Evolutionary conservation across 2,797 vertebrate genomes (phyloP), one percentile per base, ranked within the genome.

Genomic region (Taenioides sp.): DNA sequence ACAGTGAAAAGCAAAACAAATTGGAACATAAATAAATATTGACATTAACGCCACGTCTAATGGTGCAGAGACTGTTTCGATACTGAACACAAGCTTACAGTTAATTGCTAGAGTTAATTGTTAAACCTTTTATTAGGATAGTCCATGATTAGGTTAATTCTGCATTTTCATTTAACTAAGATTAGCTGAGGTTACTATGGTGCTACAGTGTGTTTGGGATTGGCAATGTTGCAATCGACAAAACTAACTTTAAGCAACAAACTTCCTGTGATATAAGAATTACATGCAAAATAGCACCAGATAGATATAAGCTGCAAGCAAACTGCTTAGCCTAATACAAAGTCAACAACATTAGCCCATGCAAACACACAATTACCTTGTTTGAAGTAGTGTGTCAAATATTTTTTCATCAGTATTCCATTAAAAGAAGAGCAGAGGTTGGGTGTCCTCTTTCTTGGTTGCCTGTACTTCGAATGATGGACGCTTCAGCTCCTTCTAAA

Each of bases 391-490:
- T 12, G 47, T 57, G 55, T 66, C 65, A 16, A 70, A 69, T 28
- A 2, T 59, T 72, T 71, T 72, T 72, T 67, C 74, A 49, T 81
- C 61, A 65, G 64, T 78, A 72, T 77, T 86, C 71, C 80, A 65
- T 82, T 55, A 65, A 84, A 75, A 34, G 77, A 77, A 11, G 66
- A 78, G 73, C 72, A 63, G 65, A 57, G 65, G 71, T 47, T 64
- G 86, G 25, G 73, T 88, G 84, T 64, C 86, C 65, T 64, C 12
- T 5, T 82, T 83, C 72, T 74, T 61, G 64, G 69, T 79, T 80
- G 79, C 64, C 77, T n/a, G 5, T 80, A 69, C 69, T 74, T 69
- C 22, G 74, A 70, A 82, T 78, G 69, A 83, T 79, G 81, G 71
- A 83, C 59, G 7, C 17, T 7, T 61, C 11, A 31, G 28, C 31